Percentiles rank a stretch among this genome's conserved stretches.
phyloP scores from a whole-genome alignment of 2,113 vertebrate genomes.

The Motacilla tschutschensis region DNA sequence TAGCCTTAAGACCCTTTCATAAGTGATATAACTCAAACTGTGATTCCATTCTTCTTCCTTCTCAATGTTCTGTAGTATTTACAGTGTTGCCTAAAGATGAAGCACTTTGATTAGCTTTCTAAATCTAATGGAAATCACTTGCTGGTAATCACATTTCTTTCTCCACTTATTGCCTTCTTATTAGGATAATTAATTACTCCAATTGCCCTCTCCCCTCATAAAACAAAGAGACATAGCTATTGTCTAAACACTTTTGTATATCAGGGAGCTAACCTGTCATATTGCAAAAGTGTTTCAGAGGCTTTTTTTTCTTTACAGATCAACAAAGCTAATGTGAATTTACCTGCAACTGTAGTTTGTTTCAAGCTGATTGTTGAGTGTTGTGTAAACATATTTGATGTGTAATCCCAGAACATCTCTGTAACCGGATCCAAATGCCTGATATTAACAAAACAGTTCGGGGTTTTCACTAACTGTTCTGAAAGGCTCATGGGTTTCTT shows the following conservation, averaged over 20 bases:
- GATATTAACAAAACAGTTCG: background rate
- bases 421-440: conserved; percentile 43
- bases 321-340: conserved; percentile 40
- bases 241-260: background rate
- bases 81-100: conserved; percentile 60
- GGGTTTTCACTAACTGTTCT: conserved; percentile 15
- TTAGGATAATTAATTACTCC: conserved; percentile 37
- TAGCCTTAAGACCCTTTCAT: conserved; percentile 76
- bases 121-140: conserved; percentile 41
- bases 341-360: conserved; percentile 41
- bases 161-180: conserved; percentile 59
- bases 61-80: conserved; percentile 45
- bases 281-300: background rate
- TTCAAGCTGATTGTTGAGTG: conserved; percentile 41
- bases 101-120: conserved; percentile 51
- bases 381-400: conserved; percentile 25
- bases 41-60: conserved; percentile 44
- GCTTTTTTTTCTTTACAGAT: background rate
- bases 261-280: background rate
- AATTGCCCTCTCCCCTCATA: conserved; percentile 32
- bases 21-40: conserved; percentile 61
- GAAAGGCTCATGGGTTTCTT: conserved; percentile 24
- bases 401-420: conserved; percentile 20
- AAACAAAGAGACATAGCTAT: background rate
- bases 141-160: conserved; percentile 35